Base-by-base conservation (phyloP, 2,888 invertebrate species). In the Stratiomys singularior region DNA sequence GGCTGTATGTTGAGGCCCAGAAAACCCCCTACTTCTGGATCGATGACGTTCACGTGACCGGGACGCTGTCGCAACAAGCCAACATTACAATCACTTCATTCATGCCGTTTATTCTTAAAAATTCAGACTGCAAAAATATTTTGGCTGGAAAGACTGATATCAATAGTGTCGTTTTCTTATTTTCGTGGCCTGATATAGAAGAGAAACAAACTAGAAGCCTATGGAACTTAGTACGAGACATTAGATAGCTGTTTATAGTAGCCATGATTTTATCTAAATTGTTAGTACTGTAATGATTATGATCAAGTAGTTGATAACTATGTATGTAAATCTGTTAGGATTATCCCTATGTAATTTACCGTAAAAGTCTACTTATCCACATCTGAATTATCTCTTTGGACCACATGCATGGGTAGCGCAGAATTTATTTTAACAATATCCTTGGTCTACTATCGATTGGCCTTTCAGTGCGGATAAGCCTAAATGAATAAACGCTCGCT, bases 21-120 rank as follows among this genome's bases (percentile, higher is more conserved):
- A 87, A 85, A 7, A 86, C 89, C 1, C 90, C 90, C 1, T 94
- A 93, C 84, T 94, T 95, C 87, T 95, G 95, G 95, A 93, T 95
- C 71, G 95, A 95, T 84, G 95, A 95, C 85, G 93, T 93, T 46
- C 93, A 93, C 82, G 89, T 95, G 47, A 94, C 95, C 0, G 95
- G 94, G 27, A 88, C 90, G 0, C 83, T 92, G 77, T 89, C 90
- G 13, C 86, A 88, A 81, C 86, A 87, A 80, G 86, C 87, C 52
- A 89, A 89, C 82, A 85, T 89, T 69, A 88, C 88, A 18, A 89
- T 89, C 81, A 88, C 88, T 28, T 84, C 82, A 71, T 82, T 85
- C 74, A 60, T 81, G 72, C 81, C 83, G 18, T 84, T 82, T 81
- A 81, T 85, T 44, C 82, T 86, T 21, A 82, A 82, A 47, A 79